Base-by-base conservation (phyloP, 2,113 vertebrate genomes). In the Psilopogon haemacephalus region DNA sequence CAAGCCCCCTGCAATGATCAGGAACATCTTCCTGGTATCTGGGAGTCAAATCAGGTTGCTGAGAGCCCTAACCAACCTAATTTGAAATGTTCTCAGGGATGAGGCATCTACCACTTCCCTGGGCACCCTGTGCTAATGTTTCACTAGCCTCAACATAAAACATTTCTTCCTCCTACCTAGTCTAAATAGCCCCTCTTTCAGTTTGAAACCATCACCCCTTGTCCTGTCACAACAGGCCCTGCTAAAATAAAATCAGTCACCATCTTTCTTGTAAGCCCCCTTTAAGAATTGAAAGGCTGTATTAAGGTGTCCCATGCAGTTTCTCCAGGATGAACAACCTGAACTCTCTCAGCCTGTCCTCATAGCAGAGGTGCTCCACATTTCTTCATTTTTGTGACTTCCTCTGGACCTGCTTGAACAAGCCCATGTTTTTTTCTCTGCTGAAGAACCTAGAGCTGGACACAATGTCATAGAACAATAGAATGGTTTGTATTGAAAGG, bases 21-120 rank as follows among this genome's bases (percentile, higher is more conserved):
- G 27, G 32, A 56, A 12, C 15, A 7, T 7, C 62, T 59, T 20
- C 30, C 1, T 48, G 46, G 46, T 24, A 23, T 50, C 11, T 50
- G 48, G 48, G 48, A 50, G 48, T 0, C 46, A 12, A 0, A 1
- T 6, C 75, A 23, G 21, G 6, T 0, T 46, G n/a, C 48, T 69
- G 37, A 12, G 12, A 59, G 13, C 30, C 7, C 18, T 0, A 0
- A 46, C n/a, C 59, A 75, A 0, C 62, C 69, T 71, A 26, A 3
- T 10, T 33, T 18, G 9, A n/a, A 5, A 1, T 10, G 11, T 4
- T 1, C 0, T 20, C 55, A 83, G 68, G n/a, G 72, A n/a, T 69
- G 72, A 9, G 42, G 6, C 60, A 72, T 16, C 38, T 0, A 2
- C 48, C 7, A 13, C 9, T 2, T 35, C 63, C 56, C 38, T 11